Base-by-base conservation (phyloP, 2,888 invertebrate genomes). In the Drosophila neotestacea region DNA sequence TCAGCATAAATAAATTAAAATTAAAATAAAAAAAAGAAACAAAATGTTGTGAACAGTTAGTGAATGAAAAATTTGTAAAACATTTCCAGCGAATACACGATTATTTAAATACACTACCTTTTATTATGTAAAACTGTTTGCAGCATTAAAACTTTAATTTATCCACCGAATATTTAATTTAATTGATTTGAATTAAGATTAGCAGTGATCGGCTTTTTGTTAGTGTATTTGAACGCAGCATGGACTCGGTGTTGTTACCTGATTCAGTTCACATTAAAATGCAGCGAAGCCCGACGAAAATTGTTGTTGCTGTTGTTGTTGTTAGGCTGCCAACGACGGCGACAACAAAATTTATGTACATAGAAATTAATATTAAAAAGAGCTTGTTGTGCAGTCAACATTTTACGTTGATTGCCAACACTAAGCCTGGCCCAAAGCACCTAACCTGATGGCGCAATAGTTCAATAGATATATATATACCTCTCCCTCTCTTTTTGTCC, bases 341-440 rank as follows among this genome's bases (percentile, higher is more conserved):
- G 70, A 71, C 82, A 82, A 82, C 82, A 72, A 77, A 81, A 87
- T 85, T 84, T 85, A 84, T 84, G 84, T 87, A 85, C 88, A 84
- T 81, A 81, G 75, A 79, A 79, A 81, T 87, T 79, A 79, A 79
- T 75, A 87, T 72, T 66, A 71, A 72, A 69, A 81, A 76, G 32
- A 56, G 58, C 62, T 56, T 63, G 55, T 66, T 27, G 51, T 58
- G 68, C 47, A 42, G 56, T 28, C 59, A 68, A 68, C 73, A 73
- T 54, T 60, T 59, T 60, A 61, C 56, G 68, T 73, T 73, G 68
- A 73, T 73, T 73, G 74, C 56, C 52, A 42, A 32, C 41, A 55
- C 62, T 58, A 52, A 38, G 47, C 42, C 44, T 11, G 34, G 16
- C 41, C 42, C 46, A 51, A 44, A 56, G 27, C 56, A 38, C 10